Evolutionary conservation across 2,113 vertebrate species (phyloP), one percentile per base, ranked within the genome.

Genomic region (Microcebus lehilahytsara): DNA sequence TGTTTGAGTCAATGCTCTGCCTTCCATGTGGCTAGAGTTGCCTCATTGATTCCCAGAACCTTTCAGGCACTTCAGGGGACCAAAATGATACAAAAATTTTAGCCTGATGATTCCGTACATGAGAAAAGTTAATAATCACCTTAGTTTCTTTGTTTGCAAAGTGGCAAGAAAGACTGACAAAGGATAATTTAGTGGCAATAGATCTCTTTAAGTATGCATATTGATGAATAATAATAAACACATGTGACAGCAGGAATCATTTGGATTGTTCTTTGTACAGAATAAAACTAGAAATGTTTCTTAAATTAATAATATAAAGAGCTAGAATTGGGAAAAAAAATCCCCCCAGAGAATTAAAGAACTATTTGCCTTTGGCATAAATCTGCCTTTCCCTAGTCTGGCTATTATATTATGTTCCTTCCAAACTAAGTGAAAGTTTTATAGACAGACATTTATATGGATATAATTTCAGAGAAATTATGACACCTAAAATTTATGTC

Each of bases 391-490:
- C 72, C 9, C 49, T 85, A 51, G 89, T 90, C 91, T 92, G 95
- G 20, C 79, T 95, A 25, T 2, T 30, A 78, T 74, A 14, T 74
- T 40, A 72, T 56, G 20, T 27, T 96, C 10, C 56, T 84, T 95
- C 9, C 92, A n/a, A 97, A 95, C 74, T 1, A 90, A 37, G 7
- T 64, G 93, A 62, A 89, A 84, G 37, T 62, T 85, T n/a, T 77
- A 94, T 2, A 87, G n/a, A 84, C 25, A 96, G 46, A 77, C 23
- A 84, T 10, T 85, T 40, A 84, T 49, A 79, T 22, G 62, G 37
- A 19, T 58, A 37, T 6, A 27, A 77, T 20, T 85, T 95, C 87
- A 96, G 42, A 67, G 69, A 92, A 98, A 95, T 96, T 7, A 95
- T 51, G 87, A 40, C 78, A 97, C 30, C 85, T 11, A 27, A 85